A percentile compares a stretch with the other conserved stretches of the same genome.
phyloP scores from a whole-genome alignment of 1,140 invertebrate species.

The Yoshiicerus persimilis region DNA sequence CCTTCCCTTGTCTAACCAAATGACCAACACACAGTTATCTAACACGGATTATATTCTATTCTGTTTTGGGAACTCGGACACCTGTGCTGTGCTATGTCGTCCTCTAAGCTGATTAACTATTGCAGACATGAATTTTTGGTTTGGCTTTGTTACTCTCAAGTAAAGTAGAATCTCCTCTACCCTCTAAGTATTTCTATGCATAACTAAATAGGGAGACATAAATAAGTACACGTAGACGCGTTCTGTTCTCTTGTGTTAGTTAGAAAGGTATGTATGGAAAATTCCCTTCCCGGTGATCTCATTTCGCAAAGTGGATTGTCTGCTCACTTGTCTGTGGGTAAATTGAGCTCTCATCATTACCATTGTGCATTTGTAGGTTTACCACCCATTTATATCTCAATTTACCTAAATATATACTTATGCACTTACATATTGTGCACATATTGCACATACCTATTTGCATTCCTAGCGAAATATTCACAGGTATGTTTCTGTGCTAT shows the following conservation, averaged over 20 bases:
- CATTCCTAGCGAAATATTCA: not conserved
- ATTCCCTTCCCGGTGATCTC: constrained; percentile 20
- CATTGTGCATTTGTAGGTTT: constrained; percentile 16
- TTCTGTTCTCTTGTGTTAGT: no score
- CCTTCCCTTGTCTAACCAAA: constrained; percentile 19
- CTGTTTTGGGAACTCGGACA: constrained; percentile 37
- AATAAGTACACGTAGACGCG: no score
- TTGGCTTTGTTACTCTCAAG: not conserved
- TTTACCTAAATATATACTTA: constrained; percentile 1
- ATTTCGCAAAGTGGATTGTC: constrained; percentile 18
- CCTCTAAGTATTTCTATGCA: no score
- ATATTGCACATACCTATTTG: not conserved
- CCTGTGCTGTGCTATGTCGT: not conserved
- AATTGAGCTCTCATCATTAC: constrained; percentile 19
- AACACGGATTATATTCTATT: constrained; percentile 22
- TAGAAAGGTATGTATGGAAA: not conserved
- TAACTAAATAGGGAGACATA: not conserved
- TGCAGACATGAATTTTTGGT: constrained; percentile 14
- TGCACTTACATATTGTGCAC: not conserved
- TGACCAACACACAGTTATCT: constrained; percentile 30
- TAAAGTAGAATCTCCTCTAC: no score
- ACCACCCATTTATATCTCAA: constrained; percentile 16
- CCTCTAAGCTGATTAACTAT: constrained; percentile 10
- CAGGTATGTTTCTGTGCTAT: constrained; percentile 4
- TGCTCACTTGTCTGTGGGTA: not conserved